Base-by-base conservation (phyloP, 2,797 vertebrate species). In the Antennarius maculatus region DNA sequence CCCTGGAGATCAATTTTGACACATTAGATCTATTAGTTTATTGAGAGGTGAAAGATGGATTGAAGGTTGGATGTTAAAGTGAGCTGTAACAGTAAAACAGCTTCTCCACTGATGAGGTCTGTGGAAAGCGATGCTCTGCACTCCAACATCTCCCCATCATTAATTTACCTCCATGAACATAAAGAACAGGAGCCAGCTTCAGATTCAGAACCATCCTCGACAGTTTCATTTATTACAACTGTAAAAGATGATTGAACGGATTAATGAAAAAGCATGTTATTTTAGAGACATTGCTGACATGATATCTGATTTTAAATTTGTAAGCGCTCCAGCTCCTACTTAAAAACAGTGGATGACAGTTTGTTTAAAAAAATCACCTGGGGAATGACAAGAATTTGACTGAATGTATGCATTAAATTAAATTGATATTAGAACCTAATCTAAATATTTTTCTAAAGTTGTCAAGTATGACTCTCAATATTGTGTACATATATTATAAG, bases 21-120 rank as follows among this genome's bases (percentile, higher is more conserved):
- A 97, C 95, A 97, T 97, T 96, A 97, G 92, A 92, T 91, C 94
- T 93, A 95, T 97, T 96, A 95, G 92, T 89, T 95, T 95, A 94
- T 94, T 92, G 93, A 95, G 92, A 94, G 92, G 75, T 65, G 83
- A 79, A 77, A 92, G 94, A 95, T 84, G 70, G 91, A 95, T 94
- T 85, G 84, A 80, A 61, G 54, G 79, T 15, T 57, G 70, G 67
- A 61, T 14, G 61, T 71, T 81, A 69, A 84, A 81, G 57, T 73
- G 73, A 79, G 66, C 79, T 77, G 74, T 83, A 77, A 69, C 69
- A 67, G 75, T 81, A 77, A 83, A 87, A 77, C 53, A 27, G 76
- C 79, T 64, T 81, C 79, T 82, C 71, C 29, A 15, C 73, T 86
- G 80, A 85, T 85, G 74, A 85, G 78, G 61, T 81, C 51, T 41